A percentile compares a stretch with the other conserved stretches of the same genome.
Conservation (phyloP, 2,797 vertebrate genomes). For the Cyprinella venusta region DNA sequence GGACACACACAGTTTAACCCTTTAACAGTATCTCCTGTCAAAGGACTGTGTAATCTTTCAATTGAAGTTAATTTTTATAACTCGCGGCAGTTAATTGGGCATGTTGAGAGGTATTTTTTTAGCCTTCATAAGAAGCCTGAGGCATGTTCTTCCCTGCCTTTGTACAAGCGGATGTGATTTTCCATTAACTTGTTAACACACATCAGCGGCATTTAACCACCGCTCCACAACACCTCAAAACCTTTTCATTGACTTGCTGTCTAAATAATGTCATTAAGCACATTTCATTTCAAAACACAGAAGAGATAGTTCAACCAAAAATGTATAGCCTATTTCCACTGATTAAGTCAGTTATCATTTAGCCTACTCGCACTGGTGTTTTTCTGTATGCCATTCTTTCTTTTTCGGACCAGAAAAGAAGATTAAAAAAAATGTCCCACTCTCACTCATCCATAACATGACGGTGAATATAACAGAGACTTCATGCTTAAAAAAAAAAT, state of each 20-base stretch:
- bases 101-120: conserved; percentile 45
- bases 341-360: background rate
- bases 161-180: conserved; percentile 41
- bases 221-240: background rate
- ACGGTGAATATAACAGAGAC: background rate
- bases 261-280: background rate
- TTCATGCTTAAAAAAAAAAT: background rate
- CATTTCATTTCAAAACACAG: background rate
- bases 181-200: conserved; percentile 42
- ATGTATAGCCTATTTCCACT: too few relatives aligned
- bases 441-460: background rate
- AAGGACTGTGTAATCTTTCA: conserved; percentile 16
- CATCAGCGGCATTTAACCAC: conserved; percentile 3
- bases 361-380: background rate
- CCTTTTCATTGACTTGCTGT: background rate
- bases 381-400: background rate
- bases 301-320: background rate
- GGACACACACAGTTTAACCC: conserved; percentile 19
- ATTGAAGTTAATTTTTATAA: conserved; percentile 1
- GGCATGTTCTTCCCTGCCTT: conserved; percentile 47
- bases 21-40: background rate
- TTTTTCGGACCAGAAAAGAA: background rate
- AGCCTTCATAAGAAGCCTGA: conserved; percentile 40
- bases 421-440: background rate
- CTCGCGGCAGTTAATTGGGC: conserved; percentile 15